Base-by-base conservation (phyloP, 2,888 invertebrate genomes). In the Boloria euphrosyne region DNA sequence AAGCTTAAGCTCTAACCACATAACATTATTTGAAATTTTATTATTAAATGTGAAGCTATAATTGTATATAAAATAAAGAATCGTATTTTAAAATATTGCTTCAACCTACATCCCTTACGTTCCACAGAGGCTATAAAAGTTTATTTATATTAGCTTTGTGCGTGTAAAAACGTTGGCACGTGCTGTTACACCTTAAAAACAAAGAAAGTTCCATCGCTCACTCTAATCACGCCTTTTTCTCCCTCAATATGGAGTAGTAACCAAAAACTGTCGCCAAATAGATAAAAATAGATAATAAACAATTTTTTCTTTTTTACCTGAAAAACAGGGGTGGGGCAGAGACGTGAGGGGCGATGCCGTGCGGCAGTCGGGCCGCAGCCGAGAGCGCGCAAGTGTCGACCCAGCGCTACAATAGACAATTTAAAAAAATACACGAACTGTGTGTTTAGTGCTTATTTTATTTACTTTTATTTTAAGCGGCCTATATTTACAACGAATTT, bases 341-440 rank as follows among this genome's bases (percentile, higher is more conserved):
- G 84, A 73, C 70, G 79, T 75, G 85, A 74, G 87, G 89, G 86
- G 86, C 80, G 74, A 76, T 67, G 64, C 63, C 74, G 78, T 80
- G 84, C 90, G 90, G 82, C 89, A 90, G 90, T 90, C 86, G 80
- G 78, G 78, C 74, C 68, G 68, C 75, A 76, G 80, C 84, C 82
- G 77, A 81, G 83, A 76, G 75, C 76, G 81, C 75, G 87, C 71
- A 70, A 77, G 82, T 77, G 74, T 74, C 74, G 75, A 65, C 58
- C 65, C 76, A 68, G 72, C 75, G 74, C 73, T 69, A 61, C 73
- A 73, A 76, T 64, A 71, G 73, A 74, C 72, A 68, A 73, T 74
- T 67, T 10, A 38, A 62, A 52, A 73, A 66, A 67, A 65, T 62
- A 63, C 55, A 65, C 66, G 62, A 57, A 65, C 63, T 61, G 71